phyloP scores from a whole-genome alignment of 2,113 vertebrate genomes.

The Tiliqua scincoides region DNA sequence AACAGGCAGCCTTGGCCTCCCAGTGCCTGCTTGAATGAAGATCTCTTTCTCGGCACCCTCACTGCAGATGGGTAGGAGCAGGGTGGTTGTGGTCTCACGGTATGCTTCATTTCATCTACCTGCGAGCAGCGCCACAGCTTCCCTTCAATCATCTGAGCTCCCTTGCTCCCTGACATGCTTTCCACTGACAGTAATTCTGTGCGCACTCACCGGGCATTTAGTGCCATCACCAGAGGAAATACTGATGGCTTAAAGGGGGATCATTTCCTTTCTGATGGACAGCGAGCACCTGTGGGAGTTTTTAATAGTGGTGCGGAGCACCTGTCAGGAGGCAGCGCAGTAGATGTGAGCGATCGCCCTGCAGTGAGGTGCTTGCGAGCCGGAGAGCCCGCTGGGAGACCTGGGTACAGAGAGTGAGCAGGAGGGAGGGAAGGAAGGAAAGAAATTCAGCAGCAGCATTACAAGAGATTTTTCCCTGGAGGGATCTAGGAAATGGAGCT shows the following conservation, averaged over 20 bases:
- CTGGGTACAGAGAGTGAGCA: neutral
- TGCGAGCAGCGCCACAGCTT: conserved; percentile 63
- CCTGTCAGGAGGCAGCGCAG: conserved; percentile 17
- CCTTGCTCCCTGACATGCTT: conserved; percentile 69
- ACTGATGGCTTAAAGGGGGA: conserved; percentile 73
- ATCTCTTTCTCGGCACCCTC: conserved; percentile 17
- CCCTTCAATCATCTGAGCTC: conserved; percentile 71
- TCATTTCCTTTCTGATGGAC: conserved; percentile 73
- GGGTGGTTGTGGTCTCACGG: conserved; percentile 21
- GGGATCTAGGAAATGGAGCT: neutral
- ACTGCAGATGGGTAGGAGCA: conserved; percentile 31
- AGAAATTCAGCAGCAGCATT: neutral
- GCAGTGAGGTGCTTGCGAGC: neutral
- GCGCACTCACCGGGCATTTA: conserved; percentile 52
- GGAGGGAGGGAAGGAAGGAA: neutral
- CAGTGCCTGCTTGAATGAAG: neutral
- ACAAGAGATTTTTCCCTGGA: neutral
- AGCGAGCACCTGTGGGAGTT: conserved; percentile 66
- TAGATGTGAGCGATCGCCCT: neutral
- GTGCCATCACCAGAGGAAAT: conserved; percentile 69
- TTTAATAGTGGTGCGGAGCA: conserved; percentile 43
- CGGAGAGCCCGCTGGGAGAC: neutral
- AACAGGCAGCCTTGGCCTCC: conserved; percentile 17
- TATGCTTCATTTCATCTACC: conserved; percentile 61
- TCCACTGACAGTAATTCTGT: conserved; percentile 68